phyloP scores from a whole-genome alignment of 2,797 vertebrate genomes.

The Myiotriccus ornatus region DNA sequence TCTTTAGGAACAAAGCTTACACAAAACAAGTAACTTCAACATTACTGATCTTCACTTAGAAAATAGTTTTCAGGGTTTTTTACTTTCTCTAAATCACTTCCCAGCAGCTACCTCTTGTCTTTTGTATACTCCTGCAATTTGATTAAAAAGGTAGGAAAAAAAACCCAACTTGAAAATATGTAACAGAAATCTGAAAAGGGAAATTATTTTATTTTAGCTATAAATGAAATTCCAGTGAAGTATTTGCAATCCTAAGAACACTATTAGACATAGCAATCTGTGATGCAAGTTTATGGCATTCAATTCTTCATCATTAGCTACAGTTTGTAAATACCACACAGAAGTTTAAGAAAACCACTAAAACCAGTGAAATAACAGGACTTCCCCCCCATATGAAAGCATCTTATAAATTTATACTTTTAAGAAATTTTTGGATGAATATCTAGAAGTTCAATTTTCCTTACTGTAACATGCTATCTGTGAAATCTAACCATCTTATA shows the following conservation, averaged over 20 bases:
- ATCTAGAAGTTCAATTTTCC: background rate
- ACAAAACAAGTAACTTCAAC: background rate
- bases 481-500: background rate
- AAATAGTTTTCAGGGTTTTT: background rate
- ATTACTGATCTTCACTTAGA: background rate
- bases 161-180: background rate
- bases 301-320: background rate
- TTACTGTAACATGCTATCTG: background rate
- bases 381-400: background rate
- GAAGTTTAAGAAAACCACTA: background rate
- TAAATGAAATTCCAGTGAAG: background rate
- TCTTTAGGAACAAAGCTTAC: background rate
- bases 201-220: background rate
- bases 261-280: background rate
- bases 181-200: background rate
- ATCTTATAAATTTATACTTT: background rate
- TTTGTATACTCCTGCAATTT: background rate
- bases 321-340: background rate
- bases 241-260: background rate
- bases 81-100: background rate
- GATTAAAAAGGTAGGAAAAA: rapidly evolving
- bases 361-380: background rate
- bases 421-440: background rate
- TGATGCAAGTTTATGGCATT: background rate
- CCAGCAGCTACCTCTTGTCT: background rate